phyloP scores from a whole-genome alignment of 1,140 invertebrate genomes.

The Micrasema minimum region DNA sequence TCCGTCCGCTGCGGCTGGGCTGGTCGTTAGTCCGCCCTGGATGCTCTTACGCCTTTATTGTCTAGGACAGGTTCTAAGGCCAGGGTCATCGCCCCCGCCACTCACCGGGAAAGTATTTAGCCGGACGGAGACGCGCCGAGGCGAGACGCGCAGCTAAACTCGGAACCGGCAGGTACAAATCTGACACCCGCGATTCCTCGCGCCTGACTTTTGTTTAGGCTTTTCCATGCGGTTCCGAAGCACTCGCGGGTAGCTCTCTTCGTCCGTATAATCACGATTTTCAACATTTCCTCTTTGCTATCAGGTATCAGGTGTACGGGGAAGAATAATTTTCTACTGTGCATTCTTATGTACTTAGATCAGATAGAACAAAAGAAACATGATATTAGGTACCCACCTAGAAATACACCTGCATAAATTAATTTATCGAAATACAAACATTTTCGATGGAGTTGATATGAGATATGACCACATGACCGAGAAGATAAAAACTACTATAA shows the following conservation, averaged over 20 bases:
- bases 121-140: constrained; percentile 11
- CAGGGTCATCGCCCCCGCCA: constrained; percentile 34
- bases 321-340: neutral
- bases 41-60: constrained; percentile 52
- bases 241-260: neutral
- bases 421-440: too few relatives aligned
- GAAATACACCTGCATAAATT: too few relatives aligned
- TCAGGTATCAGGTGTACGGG: constrained; percentile 28
- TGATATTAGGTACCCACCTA: too few relatives aligned
- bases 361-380: too few relatives aligned
- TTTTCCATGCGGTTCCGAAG: too few relatives aligned
- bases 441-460: too few relatives aligned
- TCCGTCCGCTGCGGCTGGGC: constrained; percentile 29
- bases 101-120: constrained; percentile 17
- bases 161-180: neutral
- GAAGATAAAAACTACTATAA: too few relatives aligned
- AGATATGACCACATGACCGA: too few relatives aligned
- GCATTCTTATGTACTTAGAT: too few relatives aligned
- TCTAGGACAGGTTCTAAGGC: constrained; percentile 53
- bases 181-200: neutral
- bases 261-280: neutral
- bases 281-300: constrained; percentile 28
- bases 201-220: too few relatives aligned
- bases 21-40: constrained; percentile 29
- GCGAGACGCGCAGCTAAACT: neutral